Conservation (phyloP, 1,140 invertebrate genomes). For the Littorina saxatilis region DNA sequence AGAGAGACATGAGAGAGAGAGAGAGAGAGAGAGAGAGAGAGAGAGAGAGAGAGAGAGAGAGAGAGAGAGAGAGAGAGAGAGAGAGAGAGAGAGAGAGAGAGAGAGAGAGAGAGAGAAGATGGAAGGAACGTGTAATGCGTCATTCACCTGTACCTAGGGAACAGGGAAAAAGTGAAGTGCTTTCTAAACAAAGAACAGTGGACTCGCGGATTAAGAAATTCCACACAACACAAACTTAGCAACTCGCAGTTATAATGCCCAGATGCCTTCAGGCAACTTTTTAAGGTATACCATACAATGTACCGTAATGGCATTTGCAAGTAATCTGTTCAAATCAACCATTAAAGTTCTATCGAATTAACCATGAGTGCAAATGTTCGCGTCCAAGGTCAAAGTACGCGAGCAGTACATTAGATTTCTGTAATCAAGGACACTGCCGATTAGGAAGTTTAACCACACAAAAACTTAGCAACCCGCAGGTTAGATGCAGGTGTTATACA, state of each 20-base stretch:
- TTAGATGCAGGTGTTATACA: too few relatives aligned
- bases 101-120: slow-evolving; percentile 2
- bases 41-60: too few relatives aligned
- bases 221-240: neutral
- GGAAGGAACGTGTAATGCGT: neutral
- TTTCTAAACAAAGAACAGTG: neutral
- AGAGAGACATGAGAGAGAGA: neutral
- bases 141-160: too few relatives aligned
- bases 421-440: neutral
- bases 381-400: neutral
- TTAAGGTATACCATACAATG: too few relatives aligned
- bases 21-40: neutral
- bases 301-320: too few relatives aligned
- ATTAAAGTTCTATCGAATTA: too few relatives aligned
- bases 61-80: neutral
- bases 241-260: neutral
- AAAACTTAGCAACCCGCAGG: too few relatives aligned
- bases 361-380: neutral
- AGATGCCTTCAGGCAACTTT: neutral
- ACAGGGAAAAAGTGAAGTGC: neutral
- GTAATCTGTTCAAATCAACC: too few relatives aligned
- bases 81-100: neutral
- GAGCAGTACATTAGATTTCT: neutral
- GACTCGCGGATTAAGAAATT: neutral
- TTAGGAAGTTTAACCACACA: too few relatives aligned